phyloP scores from a whole-genome alignment of 2,113 vertebrate genomes.

The Pangasianodon hypophthalmus region DNA sequence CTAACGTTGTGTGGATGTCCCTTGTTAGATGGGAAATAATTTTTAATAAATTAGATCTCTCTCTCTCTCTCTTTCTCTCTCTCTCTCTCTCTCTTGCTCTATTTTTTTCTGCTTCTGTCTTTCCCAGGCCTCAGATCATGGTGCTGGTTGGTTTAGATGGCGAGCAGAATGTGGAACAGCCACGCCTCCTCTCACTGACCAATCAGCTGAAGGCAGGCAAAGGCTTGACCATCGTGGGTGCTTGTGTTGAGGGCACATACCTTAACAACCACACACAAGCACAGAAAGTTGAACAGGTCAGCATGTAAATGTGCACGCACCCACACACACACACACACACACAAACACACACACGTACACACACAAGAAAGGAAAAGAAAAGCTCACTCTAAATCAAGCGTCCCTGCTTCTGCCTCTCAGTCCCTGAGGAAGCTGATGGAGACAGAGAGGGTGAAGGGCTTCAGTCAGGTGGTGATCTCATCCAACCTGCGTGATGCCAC shows the following conservation, averaged over 20 bases:
- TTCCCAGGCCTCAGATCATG: slow-evolving; percentile 87
- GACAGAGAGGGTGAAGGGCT: slow-evolving; percentile 94
- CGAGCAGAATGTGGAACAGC: slow-evolving; percentile 93
- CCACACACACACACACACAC: not conserved
- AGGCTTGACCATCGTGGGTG: slow-evolving; percentile 96
- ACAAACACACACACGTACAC: not conserved
- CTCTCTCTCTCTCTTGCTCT: not conserved
- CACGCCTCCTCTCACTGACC: slow-evolving; percentile 91
- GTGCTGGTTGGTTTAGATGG: slow-evolving; percentile 89
- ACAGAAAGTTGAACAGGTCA: slow-evolving; percentile 91
- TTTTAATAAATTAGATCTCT: not conserved
- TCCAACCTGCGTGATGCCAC: slow-evolving; percentile 91
- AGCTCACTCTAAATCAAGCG: not conserved
- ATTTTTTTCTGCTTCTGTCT: not conserved
- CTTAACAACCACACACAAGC: slow-evolving; percentile 87
- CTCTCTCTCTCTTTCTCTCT: not conserved
- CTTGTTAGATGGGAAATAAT: too few species aligned
- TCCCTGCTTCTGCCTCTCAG: slow-evolving; percentile 63
- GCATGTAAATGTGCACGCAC: not conserved
- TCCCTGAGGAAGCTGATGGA: slow-evolving; percentile 93
- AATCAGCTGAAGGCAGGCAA: slow-evolving; percentile 97
- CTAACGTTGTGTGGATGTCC: too few species aligned
- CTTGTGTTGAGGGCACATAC: slow-evolving; percentile 89
- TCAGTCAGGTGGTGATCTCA: slow-evolving; percentile 95
- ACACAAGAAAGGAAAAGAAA: not conserved